phyloP scores from a whole-genome alignment of 2,113 vertebrate species.

The Ondatra zibethicus region DNA sequence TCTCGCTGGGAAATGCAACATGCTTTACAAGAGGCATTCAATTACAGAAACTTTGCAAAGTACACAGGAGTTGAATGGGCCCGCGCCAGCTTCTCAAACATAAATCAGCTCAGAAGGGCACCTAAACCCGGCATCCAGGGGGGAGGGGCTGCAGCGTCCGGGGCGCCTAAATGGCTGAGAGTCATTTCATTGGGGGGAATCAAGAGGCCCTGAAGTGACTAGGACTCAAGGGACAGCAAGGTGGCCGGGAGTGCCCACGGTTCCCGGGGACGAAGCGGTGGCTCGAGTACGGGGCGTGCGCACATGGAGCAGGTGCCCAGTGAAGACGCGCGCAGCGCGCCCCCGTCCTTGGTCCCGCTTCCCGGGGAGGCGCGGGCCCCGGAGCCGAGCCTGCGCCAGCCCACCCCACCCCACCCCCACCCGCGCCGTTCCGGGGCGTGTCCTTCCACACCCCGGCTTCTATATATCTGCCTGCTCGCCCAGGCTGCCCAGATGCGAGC shows the following conservation, averaged over 20 bases:
- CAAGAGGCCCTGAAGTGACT: not conserved
- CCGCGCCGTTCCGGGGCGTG: slow-evolving; percentile 90
- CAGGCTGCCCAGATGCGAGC: slow-evolving; percentile 82
- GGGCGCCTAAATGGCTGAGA: too few relatives aligned
- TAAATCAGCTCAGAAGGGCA: not conserved
- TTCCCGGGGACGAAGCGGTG: too few relatives aligned
- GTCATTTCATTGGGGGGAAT: not conserved
- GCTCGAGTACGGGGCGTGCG: not conserved
- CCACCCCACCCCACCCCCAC: not conserved
- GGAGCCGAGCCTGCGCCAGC: not conserved
- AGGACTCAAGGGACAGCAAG: not conserved
- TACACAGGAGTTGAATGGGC: too few relatives aligned
- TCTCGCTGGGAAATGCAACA: not conserved
- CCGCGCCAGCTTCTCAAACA: not conserved
- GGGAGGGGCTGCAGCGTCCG: not conserved
- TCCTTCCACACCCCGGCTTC: slow-evolving; percentile 79
- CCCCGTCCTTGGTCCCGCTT: not conserved
- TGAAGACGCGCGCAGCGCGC: not conserved
- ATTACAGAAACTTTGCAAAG: not conserved
- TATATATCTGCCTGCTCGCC: slow-evolving; percentile 90
- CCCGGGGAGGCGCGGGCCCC: not conserved
- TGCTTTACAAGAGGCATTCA: not conserved
- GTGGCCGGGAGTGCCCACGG: too few relatives aligned
- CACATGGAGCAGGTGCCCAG: slow-evolving; percentile 31
- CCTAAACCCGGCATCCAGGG: not conserved